Evolutionary conservation across 2,797 vertebrate species (phyloP).

Genomic region (Liparis tanakae): DNA sequence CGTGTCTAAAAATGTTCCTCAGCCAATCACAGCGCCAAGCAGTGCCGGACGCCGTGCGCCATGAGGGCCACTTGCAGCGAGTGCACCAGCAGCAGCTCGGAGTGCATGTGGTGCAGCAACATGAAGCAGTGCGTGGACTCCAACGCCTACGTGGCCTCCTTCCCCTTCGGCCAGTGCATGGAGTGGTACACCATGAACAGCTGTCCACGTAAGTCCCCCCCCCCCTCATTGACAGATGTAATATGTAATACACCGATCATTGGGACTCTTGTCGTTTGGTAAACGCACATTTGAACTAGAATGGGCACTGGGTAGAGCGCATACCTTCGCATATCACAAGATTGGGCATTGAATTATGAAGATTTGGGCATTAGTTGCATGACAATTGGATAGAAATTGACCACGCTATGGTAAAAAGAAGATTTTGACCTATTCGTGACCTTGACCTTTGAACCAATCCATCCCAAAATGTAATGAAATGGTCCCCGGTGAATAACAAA

Average conservation of each 20-base stretch:
- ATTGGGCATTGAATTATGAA: too few relatives aligned
- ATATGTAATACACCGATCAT: fast-evolving
- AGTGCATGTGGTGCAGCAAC: slow-evolving; percentile 99
- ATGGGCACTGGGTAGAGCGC: too few relatives aligned
- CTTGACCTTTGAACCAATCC: too few relatives aligned
- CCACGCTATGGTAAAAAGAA: too few relatives aligned
- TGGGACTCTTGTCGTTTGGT: not conserved
- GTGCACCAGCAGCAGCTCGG: slow-evolving; percentile 94
- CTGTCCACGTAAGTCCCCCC: slow-evolving; percentile 89
- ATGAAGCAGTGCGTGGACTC: slow-evolving; percentile 98
- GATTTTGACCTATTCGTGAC: too few relatives aligned
- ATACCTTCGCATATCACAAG: too few relatives aligned
- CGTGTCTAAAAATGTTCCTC: not conserved
- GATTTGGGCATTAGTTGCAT: too few relatives aligned
- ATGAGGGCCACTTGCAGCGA: slow-evolving; percentile 89
- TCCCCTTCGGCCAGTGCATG: slow-evolving; percentile 98
- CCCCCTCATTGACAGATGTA: not conserved
- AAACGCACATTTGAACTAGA: too few relatives aligned
- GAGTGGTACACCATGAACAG: slow-evolving; percentile 98
- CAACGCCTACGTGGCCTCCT: slow-evolving; percentile 97
- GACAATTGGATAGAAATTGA: too few relatives aligned
- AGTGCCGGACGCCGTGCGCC: slow-evolving; percentile 94
- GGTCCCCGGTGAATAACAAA: too few relatives aligned
- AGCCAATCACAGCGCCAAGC: slow-evolving; percentile 98
- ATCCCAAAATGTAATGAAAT: too few relatives aligned